Base-by-base conservation (phyloP, 2,888 invertebrate genomes). In the Nipponacmea schrenckii region DNA sequence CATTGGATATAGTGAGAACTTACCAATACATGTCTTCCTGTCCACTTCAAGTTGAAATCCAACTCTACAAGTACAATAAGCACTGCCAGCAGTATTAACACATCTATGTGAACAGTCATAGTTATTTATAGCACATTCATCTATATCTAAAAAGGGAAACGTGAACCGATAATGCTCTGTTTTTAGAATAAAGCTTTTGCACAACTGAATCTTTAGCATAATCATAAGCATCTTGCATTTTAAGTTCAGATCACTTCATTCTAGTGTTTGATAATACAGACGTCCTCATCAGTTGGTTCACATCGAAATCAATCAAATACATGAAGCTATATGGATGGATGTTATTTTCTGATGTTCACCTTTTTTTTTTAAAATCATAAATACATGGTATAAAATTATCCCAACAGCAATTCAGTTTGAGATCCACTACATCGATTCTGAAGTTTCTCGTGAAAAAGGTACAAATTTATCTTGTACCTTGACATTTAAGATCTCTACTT, bases 51-150 rank as follows among this genome's bases (percentile, higher is more conserved):
- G 73, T 7, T 56, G 39, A 68, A 73, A 85, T 0, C 85, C 84
- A 0, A 71, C 65, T 15, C 62, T 63, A 72, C 85, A 85, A 5
- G 70, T 64, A 69, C 85, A 85, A 26, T 71, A 65, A n/a, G 80
- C 82, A 62, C 78, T 76, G 24, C 85, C 85, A 12, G 69, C 70
- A 8, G 78, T 78, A 72, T 85, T 84, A 50, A 73, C 68, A 74
- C 85, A 85, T 2, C 56, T 63, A 1, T 83, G 78, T 7, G 74
- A 68, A 68, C 83, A 83, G 24, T 68, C 70, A 17, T 62, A 66
- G n/a, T 73, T 70, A 46, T 69, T 20, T 44, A 31, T 56, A 24
- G 46, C 5, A 63, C 83, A 83, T 68, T 83, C 83, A 71, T 83
- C 70, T 10, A 80, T 68, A 71, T 83, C 83, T 83, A 71, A 0